Base-by-base conservation (phyloP, 2,888 invertebrate genomes). In the Pammene fasciana region DNA sequence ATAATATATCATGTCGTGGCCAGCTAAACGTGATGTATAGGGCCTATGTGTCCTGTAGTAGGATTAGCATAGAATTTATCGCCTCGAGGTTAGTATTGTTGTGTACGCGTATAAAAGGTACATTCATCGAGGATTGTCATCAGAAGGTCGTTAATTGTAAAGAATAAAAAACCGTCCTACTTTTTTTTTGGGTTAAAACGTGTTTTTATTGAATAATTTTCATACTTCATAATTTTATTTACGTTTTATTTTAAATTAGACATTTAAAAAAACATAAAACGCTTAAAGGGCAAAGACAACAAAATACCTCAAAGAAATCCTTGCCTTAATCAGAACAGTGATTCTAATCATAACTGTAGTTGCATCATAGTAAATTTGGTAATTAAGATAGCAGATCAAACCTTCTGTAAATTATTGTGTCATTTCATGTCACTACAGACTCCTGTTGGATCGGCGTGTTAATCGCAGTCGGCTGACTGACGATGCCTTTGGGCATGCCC, bases 11-110 rank as follows among this genome's bases (percentile, higher is more conserved):
- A 82, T 77, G 77, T 68, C 74, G 64, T 52, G 52, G 68, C 38
- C 45, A 59, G 64, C 68, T 65, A 71, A 65, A 70, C 64, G 75
- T 82, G 80, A 82, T 83, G 80, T 82, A 80, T 82, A 79, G 78
- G 79, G 79, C 78, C 82, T 78, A 75, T 75, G 71, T 75, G 79
- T 78, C 72, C 77, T 74, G 75, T 73, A 73, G 75, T 68, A 72
- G 81, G 82, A 83, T 84, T 82, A 85, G 77, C 75, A 72, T 46
- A 38, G 67, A 78, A 85, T 85, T 83, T 83, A 85, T 83, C 71
- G 76, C 73, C 78, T 75, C 80, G 78, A 77, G 18, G 38, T 61
- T 54, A 61, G 52, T 64, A 43, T 64, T 50, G 64, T 48, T 16
- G 41, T 38, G 34, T 48, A 38, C 9, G 38, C 61, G 50, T 41